These are phyloP conservation scores for Aelia acuminata DNA, from an alignment of 2,888 invertebrate genomes.

Conservation along the genomic window DNA sequence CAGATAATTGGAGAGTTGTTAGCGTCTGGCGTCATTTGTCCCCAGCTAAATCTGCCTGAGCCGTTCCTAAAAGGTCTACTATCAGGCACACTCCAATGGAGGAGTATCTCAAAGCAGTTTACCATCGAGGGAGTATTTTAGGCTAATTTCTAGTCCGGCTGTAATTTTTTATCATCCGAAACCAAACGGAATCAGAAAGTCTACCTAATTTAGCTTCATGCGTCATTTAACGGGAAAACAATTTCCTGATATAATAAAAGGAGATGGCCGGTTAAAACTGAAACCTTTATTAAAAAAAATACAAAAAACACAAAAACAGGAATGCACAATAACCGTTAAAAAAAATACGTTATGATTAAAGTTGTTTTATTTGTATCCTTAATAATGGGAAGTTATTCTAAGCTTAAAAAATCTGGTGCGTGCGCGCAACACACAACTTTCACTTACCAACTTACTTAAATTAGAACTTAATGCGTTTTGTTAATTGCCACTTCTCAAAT, in stretches of 20 bases:
- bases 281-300: no score
- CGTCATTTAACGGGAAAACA: not conserved
- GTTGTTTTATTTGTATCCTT: no score
- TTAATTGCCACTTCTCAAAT: no score
- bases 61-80: not conserved
- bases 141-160: not conserved
- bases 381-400: no score
- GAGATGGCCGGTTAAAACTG: not conserved
- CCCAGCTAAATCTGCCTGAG: not conserved
- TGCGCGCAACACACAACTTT: no score
- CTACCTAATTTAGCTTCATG: not conserved
- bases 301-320: no score
- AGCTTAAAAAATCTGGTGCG: no score
- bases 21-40: conserved; percentile 19
- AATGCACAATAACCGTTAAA: no score
- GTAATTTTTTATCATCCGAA: not conserved
- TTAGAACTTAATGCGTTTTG: no score
- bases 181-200: not conserved
- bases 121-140: not conserved
- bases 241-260: not conserved
- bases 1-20: not conserved
- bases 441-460: no score
- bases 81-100: conserved; percentile 3
- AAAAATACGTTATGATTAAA: no score
- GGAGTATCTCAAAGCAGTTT: conserved; percentile 29